Percentiles rank a stretch among this genome's conserved stretches.
phyloP scores from a whole-genome alignment of 2,888 invertebrate genomes.

The Rhopalosiphum nymphaeae region DNA sequence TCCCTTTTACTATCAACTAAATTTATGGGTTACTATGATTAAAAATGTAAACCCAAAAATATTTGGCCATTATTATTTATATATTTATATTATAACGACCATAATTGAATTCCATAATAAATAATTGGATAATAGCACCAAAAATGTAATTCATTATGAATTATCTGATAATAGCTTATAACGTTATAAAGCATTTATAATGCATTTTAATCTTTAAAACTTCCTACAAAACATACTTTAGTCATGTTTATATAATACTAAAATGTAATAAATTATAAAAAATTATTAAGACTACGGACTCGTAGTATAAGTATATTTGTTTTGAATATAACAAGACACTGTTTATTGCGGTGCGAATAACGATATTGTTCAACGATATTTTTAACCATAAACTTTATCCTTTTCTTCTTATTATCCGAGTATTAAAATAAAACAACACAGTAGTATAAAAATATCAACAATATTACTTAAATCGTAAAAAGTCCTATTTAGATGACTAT shows the following conservation, averaged over 20 bases:
- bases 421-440: not conserved
- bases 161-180: not conserved
- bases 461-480: not conserved
- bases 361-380: not conserved
- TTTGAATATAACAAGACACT: not conserved
- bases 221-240: not conserved
- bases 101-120: conserved; percentile 46
- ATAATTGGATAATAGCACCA: not conserved
- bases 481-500: not conserved
- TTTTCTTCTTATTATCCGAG: not conserved
- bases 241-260: not conserved
- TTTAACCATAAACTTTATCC: not conserved
- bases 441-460: not conserved
- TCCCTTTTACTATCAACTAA: not conserved
- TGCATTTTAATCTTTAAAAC: not conserved
- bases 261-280: not conserved
- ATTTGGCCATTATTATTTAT: conserved; percentile 44
- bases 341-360: not conserved
- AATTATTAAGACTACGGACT: not conserved
- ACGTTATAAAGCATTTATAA: not conserved
- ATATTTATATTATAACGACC: conserved; percentile 13
- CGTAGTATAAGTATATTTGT: not conserved
- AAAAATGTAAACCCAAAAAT: conserved; percentile 2
- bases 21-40: conserved; percentile 52
- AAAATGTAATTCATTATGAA: conserved; percentile 27